Evolutionary conservation across 2,888 invertebrate species (phyloP).

Genomic region (Eulithis prunata): DNA sequence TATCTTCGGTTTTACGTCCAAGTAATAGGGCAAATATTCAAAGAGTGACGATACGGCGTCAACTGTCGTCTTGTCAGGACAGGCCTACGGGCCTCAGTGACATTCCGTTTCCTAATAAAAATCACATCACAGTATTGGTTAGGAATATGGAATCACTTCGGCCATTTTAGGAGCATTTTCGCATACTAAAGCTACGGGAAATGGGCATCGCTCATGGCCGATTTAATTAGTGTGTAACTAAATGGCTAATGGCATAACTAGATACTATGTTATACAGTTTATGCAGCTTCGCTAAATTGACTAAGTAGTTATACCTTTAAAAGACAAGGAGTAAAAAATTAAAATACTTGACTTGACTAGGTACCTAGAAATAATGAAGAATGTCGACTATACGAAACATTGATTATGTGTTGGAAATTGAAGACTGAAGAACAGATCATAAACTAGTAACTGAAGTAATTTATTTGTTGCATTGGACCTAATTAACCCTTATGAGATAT

Average conservation of each 20-base stretch:
- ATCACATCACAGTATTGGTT: neutral
- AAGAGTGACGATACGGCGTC: conserved; percentile 6
- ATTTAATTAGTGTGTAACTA: conserved; percentile 13
- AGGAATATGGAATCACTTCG: neutral
- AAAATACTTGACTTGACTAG: too few species aligned
- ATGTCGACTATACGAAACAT: too few species aligned
- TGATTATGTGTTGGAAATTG: too few species aligned
- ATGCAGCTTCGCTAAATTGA: neutral
- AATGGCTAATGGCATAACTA: neutral
- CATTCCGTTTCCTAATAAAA: conserved; percentile 13
- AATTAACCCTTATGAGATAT: neutral
- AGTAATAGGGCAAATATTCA: neutral
- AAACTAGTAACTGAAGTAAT: too few species aligned
- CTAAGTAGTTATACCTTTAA: too few species aligned
- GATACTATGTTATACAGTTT: neutral
- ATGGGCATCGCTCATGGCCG: conserved; percentile 23
- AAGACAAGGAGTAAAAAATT: too few species aligned
- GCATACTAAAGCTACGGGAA: conserved; percentile 13
- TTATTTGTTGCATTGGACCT: neutral
- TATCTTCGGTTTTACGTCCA: neutral
- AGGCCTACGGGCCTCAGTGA: neutral
- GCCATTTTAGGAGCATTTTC: conserved; percentile 24
- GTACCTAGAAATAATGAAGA: too few species aligned
- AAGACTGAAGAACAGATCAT: too few species aligned
- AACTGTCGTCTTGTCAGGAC: neutral